These are phyloP conservation scores for Nipponacmea schrenckii DNA, from an alignment of 2,888 invertebrate genomes.

Conservation along the genomic window DNA sequence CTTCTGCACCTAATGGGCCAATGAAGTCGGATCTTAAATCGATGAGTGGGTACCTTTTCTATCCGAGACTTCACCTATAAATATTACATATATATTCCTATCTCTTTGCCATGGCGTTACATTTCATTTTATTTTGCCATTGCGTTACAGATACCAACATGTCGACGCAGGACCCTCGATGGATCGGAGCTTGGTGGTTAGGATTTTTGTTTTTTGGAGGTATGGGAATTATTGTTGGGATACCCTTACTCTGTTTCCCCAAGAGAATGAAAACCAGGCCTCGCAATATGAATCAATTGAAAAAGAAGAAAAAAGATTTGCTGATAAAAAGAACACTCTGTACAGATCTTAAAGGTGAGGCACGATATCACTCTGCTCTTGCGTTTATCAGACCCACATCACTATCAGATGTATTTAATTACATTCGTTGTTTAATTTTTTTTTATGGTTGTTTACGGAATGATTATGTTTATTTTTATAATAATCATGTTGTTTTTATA, in stretches of 20 bases:
- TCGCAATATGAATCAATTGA: neutral
- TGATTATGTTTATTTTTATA: too few species aligned
- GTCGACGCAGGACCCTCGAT: constrained; percentile 41
- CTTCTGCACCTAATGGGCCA: too few species aligned
- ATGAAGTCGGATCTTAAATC: too few species aligned
- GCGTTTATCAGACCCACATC: too few species aligned
- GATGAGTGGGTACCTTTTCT: too few species aligned
- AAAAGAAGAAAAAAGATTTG: neutral
- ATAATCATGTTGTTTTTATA: too few species aligned
- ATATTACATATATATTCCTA: too few species aligned
- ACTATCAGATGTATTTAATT: too few species aligned
- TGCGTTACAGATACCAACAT: constrained; percentile 38
- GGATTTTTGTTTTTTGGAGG: constrained; percentile 45
- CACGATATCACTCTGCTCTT: neutral
- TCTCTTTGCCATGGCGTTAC: too few species aligned
- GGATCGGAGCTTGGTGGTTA: constrained; percentile 56
- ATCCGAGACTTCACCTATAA: too few species aligned
- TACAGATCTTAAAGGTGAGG: constrained; percentile 4
- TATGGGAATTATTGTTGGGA: constrained; percentile 32
- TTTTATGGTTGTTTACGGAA: too few species aligned
- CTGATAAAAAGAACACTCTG: constrained; percentile 7
- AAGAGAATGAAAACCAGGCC: constrained; percentile 26
- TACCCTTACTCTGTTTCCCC: constrained; percentile 46
- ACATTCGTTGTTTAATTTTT: too few species aligned
- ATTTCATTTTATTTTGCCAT: neutral